phyloP scores from a whole-genome alignment of 30 jellyfish, hydroid and myxozoan species.

The Aurelia sp. region DNA sequence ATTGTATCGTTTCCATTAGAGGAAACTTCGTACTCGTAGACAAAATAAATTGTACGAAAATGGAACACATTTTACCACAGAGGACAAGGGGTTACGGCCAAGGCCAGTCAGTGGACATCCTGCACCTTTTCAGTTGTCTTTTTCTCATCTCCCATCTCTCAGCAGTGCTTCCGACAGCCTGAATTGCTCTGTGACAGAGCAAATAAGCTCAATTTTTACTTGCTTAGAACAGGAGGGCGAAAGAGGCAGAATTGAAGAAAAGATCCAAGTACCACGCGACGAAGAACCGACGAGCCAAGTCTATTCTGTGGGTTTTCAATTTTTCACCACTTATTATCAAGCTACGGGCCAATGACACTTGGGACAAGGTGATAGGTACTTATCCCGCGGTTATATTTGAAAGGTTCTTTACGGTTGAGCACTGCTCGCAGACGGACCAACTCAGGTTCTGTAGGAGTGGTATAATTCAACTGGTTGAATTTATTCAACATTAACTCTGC shows the following conservation, averaged over 20 bases:
- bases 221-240: background rate
- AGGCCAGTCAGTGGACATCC: background rate
- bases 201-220: constrained; percentile 3
- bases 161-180: constrained; percentile 55
- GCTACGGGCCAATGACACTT: constrained; percentile 48
- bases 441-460: constrained; percentile 31
- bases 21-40: too few relatives aligned
- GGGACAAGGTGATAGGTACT: constrained; percentile 26
- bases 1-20: too few relatives aligned
- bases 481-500: background rate
- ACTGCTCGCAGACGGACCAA: constrained; percentile 75
- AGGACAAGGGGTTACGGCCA: constrained; percentile 67
- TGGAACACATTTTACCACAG: background rate
- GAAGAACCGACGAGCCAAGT: background rate
- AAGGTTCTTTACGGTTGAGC: constrained; percentile 55
- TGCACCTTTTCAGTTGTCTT: constrained; percentile 1
- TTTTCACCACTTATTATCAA: constrained; percentile 64
- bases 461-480: constrained; percentile 13
- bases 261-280: constrained; percentile 1
- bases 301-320: constrained; percentile 20
- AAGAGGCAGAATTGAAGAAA: too few relatives aligned
- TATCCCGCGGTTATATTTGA: constrained; percentile 38
- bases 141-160: constrained; percentile 31
- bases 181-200: constrained; percentile 25
- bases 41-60: too few relatives aligned